Percentiles rank a stretch among this genome's conserved stretches.
These are phyloP conservation scores for Timandra comae DNA, from an alignment of 2,888 invertebrate genomes.

Conservation along the genomic window DNA sequence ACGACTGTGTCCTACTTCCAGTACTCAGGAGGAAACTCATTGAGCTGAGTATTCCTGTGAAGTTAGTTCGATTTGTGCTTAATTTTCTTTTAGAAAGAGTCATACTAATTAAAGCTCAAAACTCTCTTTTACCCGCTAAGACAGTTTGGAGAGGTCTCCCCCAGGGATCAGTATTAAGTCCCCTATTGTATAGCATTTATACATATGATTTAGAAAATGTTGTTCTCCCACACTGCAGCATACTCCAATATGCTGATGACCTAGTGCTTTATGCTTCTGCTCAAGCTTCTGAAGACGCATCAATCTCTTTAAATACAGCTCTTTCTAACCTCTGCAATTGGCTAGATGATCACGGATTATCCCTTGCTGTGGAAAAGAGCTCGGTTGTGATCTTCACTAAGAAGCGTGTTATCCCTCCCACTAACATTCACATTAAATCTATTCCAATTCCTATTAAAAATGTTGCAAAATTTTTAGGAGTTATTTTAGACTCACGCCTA, in stretches of 20 bases:
- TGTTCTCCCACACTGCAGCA: constrained; percentile 6
- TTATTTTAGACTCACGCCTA: constrained; percentile 13
- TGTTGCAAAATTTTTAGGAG: constrained; percentile 17
- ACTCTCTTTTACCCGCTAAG: constrained; percentile 3
- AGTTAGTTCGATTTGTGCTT: constrained; percentile 12
- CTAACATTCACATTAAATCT: not conserved
- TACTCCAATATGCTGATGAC: constrained; percentile 27
- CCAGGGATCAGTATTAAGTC: constrained; percentile 23
- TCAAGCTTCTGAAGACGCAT: not conserved
- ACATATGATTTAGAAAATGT: constrained; percentile 14
- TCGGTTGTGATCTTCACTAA: constrained; percentile 12
- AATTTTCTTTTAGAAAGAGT: constrained; percentile 14
- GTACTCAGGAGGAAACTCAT: constrained; percentile 19
- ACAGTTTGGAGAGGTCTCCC: constrained; percentile 22
- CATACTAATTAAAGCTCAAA: constrained; percentile 6
- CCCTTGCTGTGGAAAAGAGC: constrained; percentile 15
- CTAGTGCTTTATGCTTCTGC: constrained; percentile 12
- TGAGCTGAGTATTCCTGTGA: constrained; percentile 21
- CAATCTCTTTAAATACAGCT: no score
- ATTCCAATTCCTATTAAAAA: not conserved
- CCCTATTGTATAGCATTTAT: constrained; percentile 19
- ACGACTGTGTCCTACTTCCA: constrained; percentile 26
- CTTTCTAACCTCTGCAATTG: constrained; percentile 3
- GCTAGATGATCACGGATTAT: constrained; percentile 8
- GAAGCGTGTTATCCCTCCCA: constrained; percentile 7